These are phyloP conservation scores for Berghia stephanieae DNA, from an alignment of 1,140 invertebrate genomes.

Conservation along the genomic window DNA sequence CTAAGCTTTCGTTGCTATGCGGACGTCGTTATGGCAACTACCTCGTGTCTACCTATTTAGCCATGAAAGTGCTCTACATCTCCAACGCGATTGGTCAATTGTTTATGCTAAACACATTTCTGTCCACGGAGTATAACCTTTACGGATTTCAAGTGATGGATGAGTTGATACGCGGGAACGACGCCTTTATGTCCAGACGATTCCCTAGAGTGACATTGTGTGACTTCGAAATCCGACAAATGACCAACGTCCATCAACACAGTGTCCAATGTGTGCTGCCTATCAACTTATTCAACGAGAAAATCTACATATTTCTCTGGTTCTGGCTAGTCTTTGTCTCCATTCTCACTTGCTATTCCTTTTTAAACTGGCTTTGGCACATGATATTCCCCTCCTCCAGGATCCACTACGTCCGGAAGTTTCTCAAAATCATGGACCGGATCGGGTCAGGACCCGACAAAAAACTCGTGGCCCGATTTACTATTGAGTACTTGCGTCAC, in stretches of 20 bases:
- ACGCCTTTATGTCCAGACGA: constrained; percentile 65
- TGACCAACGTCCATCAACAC: constrained; percentile 68
- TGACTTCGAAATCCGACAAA: constrained; percentile 70
- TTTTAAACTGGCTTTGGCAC: constrained; percentile 64
- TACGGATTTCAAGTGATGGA: constrained; percentile 69
- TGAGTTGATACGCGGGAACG: constrained; percentile 66
- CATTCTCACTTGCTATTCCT: constrained; percentile 65
- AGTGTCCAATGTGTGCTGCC: constrained; percentile 71
- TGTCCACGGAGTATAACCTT: constrained; percentile 68
- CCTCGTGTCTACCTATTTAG: constrained; percentile 68
- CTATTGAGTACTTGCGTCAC: constrained; percentile 60
- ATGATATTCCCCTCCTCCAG: constrained; percentile 62
- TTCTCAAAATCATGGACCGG: constrained; percentile 65
- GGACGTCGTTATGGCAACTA: constrained; percentile 70
- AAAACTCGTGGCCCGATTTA: constrained; percentile 57
- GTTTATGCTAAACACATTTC: constrained; percentile 70
- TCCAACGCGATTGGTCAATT: constrained; percentile 70
- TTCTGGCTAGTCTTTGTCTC: constrained; percentile 71
- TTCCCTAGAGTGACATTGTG: constrained; percentile 71
- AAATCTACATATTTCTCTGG: constrained; percentile 72
- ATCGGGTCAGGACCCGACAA: constrained; percentile 58
- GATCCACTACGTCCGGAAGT: constrained; percentile 65
- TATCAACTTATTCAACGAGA: constrained; percentile 72
- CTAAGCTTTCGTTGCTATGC: constrained; percentile 60
- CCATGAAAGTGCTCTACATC: constrained; percentile 70